phyloP scores from a whole-genome alignment of 2,113 vertebrate genomes.

The Tetrax tetrax region DNA sequence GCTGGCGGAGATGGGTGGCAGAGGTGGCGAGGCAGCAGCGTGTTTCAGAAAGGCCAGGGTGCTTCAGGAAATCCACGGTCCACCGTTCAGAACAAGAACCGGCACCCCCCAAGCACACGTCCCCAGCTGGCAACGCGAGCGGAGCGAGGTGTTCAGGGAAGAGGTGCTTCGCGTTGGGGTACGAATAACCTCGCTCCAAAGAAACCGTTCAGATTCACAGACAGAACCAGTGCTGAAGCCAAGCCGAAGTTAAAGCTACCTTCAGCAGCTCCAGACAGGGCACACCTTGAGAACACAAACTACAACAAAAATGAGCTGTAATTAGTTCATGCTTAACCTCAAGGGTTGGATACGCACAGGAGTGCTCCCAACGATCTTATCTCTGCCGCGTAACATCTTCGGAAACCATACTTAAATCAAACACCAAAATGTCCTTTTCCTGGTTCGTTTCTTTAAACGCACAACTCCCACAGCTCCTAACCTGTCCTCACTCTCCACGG shows the following conservation, averaged over 20 bases:
- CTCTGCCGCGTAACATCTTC: not conserved
- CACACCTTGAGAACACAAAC: not conserved
- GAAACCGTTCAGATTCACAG: not conserved
- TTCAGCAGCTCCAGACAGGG: not conserved
- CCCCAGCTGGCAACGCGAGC: rapidly evolving
- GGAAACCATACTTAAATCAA: not conserved
- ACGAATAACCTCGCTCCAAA: not conserved
- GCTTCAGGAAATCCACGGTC: not conserved
- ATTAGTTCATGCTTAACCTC: slow-evolving; percentile 35
- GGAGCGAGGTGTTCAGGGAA: not conserved
- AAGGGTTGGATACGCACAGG: not conserved
- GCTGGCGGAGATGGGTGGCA: not conserved
- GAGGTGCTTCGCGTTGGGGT: not conserved
- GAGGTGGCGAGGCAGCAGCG: not conserved
- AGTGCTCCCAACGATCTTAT: not conserved
- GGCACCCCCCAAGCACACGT: rapidly evolving
- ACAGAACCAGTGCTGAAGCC: not conserved
- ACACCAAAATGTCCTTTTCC: not conserved
- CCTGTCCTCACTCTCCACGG: not conserved
- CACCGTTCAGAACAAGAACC: not conserved
- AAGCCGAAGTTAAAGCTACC: not conserved
- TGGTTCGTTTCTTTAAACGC: not conserved
- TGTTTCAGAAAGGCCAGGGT: not conserved
- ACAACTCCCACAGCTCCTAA: not conserved
- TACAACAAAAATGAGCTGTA: not conserved